Evolutionary conservation across 2,797 vertebrate species (phyloP), one percentile per base, ranked within the genome.

Genomic region (Gambusia yucatana): DNA sequence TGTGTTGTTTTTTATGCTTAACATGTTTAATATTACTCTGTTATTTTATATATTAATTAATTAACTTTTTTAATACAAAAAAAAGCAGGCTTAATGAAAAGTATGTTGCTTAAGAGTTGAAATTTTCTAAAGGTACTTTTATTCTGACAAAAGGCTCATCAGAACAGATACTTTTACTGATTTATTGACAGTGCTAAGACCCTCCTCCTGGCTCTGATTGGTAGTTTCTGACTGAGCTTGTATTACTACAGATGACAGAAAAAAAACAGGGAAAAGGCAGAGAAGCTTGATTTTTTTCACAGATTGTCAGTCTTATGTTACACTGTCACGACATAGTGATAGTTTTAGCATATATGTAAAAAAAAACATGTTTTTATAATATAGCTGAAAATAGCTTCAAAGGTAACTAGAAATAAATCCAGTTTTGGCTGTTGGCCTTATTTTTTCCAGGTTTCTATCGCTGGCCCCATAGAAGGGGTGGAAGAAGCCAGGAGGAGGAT

Each of bases 401-500:
- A 44, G 22, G 14, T 69, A 7, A 25, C 28, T 46, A 30, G 30
- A 72, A 52, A 73, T 55, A 13, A 7, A 14, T 36, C 9, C 0
- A 61, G 41, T 73, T 46, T 4, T 59, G 41, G 30, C 1, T 20
- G 0, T 44, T 33, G 47, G 69, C 71, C 44, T 70, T 77, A 10
- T 10, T 43, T 48, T 44, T 50, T 76, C 20, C 82, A 97, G 96
- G 96, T 97, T 39, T 97, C 96, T 22, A 96, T 97, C 6, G 96
- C 96, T 33, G 96, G 96, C 33, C 95, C 96, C 2, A 74, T 96
- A 55, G 91, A 95, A 7, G 95, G 95, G 10, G 96, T 96, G 77
- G 96, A 96, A 83, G 94, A 93, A 50, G 96, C 96, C 16, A 92
- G 96, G 80, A 94, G 85, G 89, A 93, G 88, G 84, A 97, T 97